These are phyloP conservation scores for Macquaria australasica DNA, from an alignment of 2,113 vertebrate genomes.

Conservation along the genomic window DNA sequence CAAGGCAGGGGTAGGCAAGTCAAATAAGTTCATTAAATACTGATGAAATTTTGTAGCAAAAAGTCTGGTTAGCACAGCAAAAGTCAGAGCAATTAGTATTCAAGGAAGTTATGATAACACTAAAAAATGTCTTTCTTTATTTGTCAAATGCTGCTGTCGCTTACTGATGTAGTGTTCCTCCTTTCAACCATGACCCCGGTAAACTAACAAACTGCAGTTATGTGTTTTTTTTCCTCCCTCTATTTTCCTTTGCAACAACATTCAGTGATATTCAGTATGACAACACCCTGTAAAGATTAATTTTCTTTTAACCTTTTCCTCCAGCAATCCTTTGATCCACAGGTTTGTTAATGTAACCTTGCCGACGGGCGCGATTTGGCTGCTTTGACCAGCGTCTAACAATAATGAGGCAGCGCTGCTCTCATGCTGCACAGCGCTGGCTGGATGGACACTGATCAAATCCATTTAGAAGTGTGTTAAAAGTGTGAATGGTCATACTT, in stretches of 20 bases:
- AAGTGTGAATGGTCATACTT: not conserved
- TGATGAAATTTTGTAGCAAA: not conserved
- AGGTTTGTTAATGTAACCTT: slow-evolving; percentile 25
- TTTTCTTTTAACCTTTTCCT: slow-evolving; percentile 16
- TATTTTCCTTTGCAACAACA: not conserved
- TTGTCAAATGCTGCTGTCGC: not conserved
- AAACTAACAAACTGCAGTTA: not conserved
- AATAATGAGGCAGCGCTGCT: slow-evolving; percentile 21
- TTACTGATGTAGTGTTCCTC: not conserved
- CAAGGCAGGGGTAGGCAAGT: too few relatives aligned
- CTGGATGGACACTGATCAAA: not conserved
- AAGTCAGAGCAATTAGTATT: not conserved
- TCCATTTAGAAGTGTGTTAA: not conserved
- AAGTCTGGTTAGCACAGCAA: not conserved
- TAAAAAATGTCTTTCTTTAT: not conserved
- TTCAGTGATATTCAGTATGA: not conserved
- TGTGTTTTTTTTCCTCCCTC: not conserved
- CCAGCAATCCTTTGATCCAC: slow-evolving; percentile 19
- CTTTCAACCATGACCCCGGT: not conserved
- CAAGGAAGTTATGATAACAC: not conserved
- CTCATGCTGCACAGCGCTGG: not conserved
- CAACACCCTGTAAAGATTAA: not conserved
- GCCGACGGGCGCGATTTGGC: slow-evolving; percentile 13
- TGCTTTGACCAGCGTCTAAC: slow-evolving; percentile 35
- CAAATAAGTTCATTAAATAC: not conserved